phyloP scores from a whole-genome alignment of 1,140 invertebrate species.

The Colletes gigas region DNA sequence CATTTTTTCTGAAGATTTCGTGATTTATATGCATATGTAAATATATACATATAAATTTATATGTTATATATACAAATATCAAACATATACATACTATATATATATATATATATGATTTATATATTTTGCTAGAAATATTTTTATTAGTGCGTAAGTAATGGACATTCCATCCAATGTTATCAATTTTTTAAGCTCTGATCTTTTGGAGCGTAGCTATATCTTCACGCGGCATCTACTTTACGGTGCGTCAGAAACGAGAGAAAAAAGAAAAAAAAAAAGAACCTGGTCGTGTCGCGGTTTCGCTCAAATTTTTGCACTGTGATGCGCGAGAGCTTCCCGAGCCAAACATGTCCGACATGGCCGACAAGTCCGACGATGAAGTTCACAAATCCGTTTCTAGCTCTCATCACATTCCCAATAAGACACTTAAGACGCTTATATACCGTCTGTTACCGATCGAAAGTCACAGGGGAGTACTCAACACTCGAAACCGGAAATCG shows the following conservation, averaged over 20 bases:
- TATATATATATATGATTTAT: constrained; percentile 52
- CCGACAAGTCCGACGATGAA: neutral
- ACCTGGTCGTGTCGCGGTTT: neutral
- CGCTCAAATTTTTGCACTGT: neutral
- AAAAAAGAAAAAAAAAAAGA: neutral
- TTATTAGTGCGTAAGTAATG: constrained; percentile 73
- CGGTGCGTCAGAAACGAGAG: constrained; percentile 5
- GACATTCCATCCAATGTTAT: constrained; percentile 67
- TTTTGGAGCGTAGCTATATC: constrained; percentile 15
- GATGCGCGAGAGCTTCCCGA: constrained; percentile 12
- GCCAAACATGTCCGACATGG: neutral
- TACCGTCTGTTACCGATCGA: neutral
- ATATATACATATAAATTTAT: constrained; percentile 44
- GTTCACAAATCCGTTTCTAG: constrained; percentile 28
- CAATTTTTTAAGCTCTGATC: constrained; percentile 26
- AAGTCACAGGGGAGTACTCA: neutral
- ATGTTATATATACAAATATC: constrained; percentile 17
- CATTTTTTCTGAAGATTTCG: neutral
- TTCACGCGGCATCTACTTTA: constrained; percentile 40
- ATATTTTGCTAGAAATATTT: constrained; percentile 67
- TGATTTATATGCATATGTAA: constrained; percentile 32
- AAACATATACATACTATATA: neutral
- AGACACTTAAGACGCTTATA: neutral
- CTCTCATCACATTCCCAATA: constrained; percentile 2
- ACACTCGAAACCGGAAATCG: neutral